These are phyloP conservation scores for Elanoides forficatus DNA, from an alignment of 2,113 vertebrate species.

Conservation along the genomic window DNA sequence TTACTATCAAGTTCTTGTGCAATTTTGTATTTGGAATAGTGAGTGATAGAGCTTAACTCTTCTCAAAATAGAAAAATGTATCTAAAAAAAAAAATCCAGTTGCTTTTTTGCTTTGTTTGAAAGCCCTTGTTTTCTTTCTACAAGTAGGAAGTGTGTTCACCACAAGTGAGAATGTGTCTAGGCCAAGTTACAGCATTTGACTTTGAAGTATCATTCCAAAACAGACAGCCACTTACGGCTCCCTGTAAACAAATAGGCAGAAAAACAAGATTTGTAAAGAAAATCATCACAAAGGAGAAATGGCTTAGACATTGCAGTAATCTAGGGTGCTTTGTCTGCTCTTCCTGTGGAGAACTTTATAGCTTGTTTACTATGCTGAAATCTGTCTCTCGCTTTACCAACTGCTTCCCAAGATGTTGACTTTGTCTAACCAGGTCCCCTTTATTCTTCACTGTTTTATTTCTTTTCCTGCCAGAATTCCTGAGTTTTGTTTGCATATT, in stretches of 20 bases:
- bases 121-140: neutral
- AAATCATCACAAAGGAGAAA: slow-evolving; percentile 11
- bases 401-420: slow-evolving; percentile 61
- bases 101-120: neutral
- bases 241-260: slow-evolving; percentile 15
- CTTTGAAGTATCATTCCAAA: slow-evolving; percentile 2
- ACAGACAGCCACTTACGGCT: neutral
- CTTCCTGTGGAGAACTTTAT: slow-evolving; percentile 47
- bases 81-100: neutral
- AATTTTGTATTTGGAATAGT: neutral
- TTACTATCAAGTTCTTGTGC: neutral
- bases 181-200: neutral
- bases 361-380: slow-evolving; percentile 49
- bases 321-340: neutral
- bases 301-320: neutral
- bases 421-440: slow-evolving; percentile 23
- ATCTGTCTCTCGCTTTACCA: slow-evolving; percentile 56
- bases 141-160: neutral
- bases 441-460: slow-evolving; percentile 12
- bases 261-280: neutral
- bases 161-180: neutral
- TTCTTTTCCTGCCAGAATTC: slow-evolving; percentile 1
- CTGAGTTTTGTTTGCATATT: neutral
- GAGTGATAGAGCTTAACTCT: neutral
- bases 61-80: neutral